These are phyloP conservation scores for Drosophila kambysellisi DNA, from an alignment of 2,888 invertebrate genomes.

Conservation along the genomic window DNA sequence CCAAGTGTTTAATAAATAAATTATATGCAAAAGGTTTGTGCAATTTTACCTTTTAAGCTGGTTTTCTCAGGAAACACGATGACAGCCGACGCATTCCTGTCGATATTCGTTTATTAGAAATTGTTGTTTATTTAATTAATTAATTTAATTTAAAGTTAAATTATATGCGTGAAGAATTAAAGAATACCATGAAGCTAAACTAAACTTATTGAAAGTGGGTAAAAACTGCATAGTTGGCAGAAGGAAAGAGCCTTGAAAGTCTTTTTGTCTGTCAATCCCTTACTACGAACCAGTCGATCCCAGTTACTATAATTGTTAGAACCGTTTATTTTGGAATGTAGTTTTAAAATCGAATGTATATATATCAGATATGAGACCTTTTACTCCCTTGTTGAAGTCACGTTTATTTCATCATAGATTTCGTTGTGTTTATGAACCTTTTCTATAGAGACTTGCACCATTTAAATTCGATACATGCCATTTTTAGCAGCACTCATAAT, in stretches of 20 bases:
- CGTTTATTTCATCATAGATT: neutral
- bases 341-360: neutral
- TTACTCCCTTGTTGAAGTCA: no score
- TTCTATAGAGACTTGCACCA: neutral
- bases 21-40: conserved; percentile 47
- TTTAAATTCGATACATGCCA: neutral
- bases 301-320: no score
- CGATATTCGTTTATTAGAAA: neutral
- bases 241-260: neutral
- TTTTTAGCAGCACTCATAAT: neutral
- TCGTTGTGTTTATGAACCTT: neutral
- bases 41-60: conserved; percentile 23
- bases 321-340: neutral
- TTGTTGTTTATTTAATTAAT: neutral
- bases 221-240: neutral
- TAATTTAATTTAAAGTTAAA: neutral
- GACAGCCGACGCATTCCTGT: conserved; percentile 9
- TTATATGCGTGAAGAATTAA: neutral
- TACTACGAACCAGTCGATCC: neutral
- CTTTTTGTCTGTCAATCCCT: neutral
- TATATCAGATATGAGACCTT: neutral
- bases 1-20: conserved; percentile 71
- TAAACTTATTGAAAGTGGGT: neutral
- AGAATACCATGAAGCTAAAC: neutral
- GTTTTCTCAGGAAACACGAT: conserved; percentile 2